Base-by-base conservation (phyloP, 2,797 vertebrate genomes). In the Pseudomugil gertrudae region DNA sequence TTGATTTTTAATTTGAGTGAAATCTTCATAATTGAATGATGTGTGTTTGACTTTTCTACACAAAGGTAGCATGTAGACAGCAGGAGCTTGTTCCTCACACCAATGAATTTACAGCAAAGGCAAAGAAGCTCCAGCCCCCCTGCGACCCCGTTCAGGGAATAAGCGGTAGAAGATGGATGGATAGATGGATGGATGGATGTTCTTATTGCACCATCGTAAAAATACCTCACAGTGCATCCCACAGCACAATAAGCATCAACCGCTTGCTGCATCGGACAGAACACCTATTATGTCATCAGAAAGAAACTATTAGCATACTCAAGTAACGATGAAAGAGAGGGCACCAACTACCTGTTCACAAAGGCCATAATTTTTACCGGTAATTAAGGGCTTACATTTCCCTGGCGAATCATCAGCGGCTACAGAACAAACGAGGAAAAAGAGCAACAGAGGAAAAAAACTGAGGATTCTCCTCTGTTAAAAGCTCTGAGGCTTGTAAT, bases 311-410 rank as follows among this genome's bases (percentile, higher is more conserved):
- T 90, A 92, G 79, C 47, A 67, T 77, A 84, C 65, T 77, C 81
- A 88, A 83, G 64, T 58, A 69, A 81, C 57, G 74, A 87, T 89
- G 77, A 92, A 90, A 90, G 77, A 29, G 40, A 80, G 87, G 85
- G 80, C 69, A 81, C 79, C 66, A 59, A 84, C 83, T 91, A 93
- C 90, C 93, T 93, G 91, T 85, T 93, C 85, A 84, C 87, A 87
- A 88, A 90, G 84, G 83, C 72, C 76, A 48, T 84, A 59, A 90
- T 91, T 90, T 90, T 84, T 88, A 87, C 69, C 78, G 59, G 85
- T 93, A 93, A 93, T 94, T 93, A 93, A 93, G 92, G 89, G 87
- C 87, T 92, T 88, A 83, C 84, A 82, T 88, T 85, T 90, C 88
- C 84, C 88, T 68, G 78, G 86, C 82, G 87, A 82, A 89, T 86